A percentile compares a stretch with the other conserved stretches of the same genome.
These are phyloP conservation scores for Cettia cetti DNA, from an alignment of 2,113 vertebrate species.

Conservation along the genomic window DNA sequence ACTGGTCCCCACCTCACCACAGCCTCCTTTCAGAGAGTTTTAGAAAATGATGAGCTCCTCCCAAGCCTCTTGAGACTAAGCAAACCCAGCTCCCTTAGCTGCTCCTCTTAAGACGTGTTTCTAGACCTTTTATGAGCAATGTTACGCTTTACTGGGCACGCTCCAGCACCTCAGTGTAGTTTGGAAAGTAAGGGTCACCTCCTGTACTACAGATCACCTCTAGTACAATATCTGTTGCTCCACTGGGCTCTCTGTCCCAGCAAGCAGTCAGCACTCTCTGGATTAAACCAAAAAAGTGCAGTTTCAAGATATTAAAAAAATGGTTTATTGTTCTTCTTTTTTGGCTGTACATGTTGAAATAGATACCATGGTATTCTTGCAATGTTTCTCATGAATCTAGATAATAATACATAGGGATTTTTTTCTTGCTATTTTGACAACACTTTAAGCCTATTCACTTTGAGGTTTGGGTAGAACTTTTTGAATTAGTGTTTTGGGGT, in stretches of 20 bases:
- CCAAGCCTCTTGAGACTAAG: accelerated
- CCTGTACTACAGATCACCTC: neutral
- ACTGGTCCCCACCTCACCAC: no score
- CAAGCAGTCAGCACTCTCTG: accelerated
- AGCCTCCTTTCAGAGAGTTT: neutral
- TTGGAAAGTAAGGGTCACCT: neutral
- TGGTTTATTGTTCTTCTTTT: neutral
- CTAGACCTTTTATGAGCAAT: neutral
- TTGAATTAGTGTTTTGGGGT: neutral
- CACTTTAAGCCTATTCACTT: neutral
- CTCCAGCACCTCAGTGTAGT: neutral
- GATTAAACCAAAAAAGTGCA: neutral
- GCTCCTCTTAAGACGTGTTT: neutral
- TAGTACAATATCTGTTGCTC: neutral
- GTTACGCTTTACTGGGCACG: neutral
- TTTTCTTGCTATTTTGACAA: neutral
- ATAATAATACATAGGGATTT: neutral
- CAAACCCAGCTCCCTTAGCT: neutral
- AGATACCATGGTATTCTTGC: neutral
- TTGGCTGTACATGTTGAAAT: neutral
- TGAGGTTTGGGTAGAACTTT: neutral
- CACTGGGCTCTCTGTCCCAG: neutral
- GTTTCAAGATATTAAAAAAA: neutral
- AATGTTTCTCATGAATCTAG: neutral
- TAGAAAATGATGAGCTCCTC: neutral